A percentile compares a stretch with the other conserved stretches of the same genome.
These are phyloP conservation scores for Drosophila sulfurigaster DNA, from an alignment of 1,140 invertebrate species.

Conservation along the genomic window DNA sequence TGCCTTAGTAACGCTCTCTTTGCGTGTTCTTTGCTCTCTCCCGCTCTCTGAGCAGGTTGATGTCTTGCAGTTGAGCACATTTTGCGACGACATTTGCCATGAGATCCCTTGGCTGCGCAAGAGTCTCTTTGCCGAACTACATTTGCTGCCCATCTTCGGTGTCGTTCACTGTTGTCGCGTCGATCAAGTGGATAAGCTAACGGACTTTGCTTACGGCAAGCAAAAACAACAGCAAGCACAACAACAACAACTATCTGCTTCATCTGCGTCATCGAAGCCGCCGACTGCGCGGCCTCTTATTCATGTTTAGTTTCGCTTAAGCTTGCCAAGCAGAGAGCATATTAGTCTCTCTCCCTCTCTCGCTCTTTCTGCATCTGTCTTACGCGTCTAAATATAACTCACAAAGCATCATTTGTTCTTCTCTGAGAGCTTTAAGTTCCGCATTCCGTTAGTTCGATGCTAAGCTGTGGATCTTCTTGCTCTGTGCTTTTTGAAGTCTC, in stretches of 20 bases:
- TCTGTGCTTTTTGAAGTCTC: too few species aligned
- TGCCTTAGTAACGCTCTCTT: too few species aligned
- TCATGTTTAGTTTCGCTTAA: not conserved
- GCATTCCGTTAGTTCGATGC: too few species aligned
- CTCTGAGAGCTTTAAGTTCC: too few species aligned
- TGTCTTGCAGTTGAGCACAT: conserved; percentile 18
- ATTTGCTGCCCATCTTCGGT: conserved; percentile 36
- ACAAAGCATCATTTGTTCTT: too few species aligned
- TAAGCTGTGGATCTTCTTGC: too few species aligned
- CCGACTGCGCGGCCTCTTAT: not conserved
- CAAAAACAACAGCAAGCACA: not conserved
- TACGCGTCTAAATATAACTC: too few species aligned
- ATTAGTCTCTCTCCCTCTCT: too few species aligned
- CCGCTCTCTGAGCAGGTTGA: conserved; percentile 4
- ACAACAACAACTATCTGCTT: not conserved
- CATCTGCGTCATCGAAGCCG: not conserved
- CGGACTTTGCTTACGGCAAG: conserved; percentile 1
- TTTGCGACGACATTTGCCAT: conserved; percentile 37
- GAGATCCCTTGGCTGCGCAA: conserved; percentile 41
- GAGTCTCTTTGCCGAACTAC: conserved; percentile 34
- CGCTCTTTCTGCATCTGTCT: too few species aligned
- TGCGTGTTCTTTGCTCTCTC: not conserved
- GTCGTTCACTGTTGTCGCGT: conserved; percentile 36
- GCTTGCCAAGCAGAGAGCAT: too few species aligned
- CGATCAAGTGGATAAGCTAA: conserved; percentile 29